Base-by-base conservation (phyloP, 1,140 invertebrate genomes). In the Meteorus sp. region DNA sequence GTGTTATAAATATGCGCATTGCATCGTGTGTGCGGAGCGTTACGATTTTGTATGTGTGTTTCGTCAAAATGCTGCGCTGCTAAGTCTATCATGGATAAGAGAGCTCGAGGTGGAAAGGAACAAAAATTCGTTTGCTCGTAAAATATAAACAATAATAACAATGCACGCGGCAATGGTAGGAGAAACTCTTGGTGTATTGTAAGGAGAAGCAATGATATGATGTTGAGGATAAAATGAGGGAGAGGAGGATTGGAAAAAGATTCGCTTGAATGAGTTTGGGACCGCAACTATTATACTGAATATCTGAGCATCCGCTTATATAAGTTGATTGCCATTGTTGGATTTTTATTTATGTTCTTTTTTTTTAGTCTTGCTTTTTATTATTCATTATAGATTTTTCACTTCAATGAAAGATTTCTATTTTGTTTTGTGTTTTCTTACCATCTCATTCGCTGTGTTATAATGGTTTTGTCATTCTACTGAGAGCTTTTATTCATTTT, bases 11-110 rank as follows among this genome's bases (percentile, higher is more conserved):
- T n/a, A 55, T 43, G 50, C 50, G 47, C 55, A 56, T 56, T 44
- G 44, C 29, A 13, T 29, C 23, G 41, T 17, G 41, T n/a, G n/a
- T 15, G 15, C 31, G 9, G 39, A 25, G 35, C 52, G 54, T 56
- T 56, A 56, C 47, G 41, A 43, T 56, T 56, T 56, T 56, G 35
- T 44, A 44, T 56, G 55, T 55, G n/a, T n/a, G n/a, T n/a, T 31
- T 39, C 53, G 39, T 45, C 25, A 13, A 25, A 17, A 31, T 25
- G 23, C 13, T 6, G 20, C 20, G 50, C 17, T 15, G 29, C 7
- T 37, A 47, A 29, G 39, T 31, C 23, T 41, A 27, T 25, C 27
- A 33, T 56, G 39, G 54, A 44, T 56, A 43, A 56, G 39, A 56
- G 23, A 27, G 39, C 19, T 7, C 6, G 54, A 29, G 39, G 25